Conservation (phyloP, 2,888 invertebrate genomes). For the Andrena trimmerana region DNA sequence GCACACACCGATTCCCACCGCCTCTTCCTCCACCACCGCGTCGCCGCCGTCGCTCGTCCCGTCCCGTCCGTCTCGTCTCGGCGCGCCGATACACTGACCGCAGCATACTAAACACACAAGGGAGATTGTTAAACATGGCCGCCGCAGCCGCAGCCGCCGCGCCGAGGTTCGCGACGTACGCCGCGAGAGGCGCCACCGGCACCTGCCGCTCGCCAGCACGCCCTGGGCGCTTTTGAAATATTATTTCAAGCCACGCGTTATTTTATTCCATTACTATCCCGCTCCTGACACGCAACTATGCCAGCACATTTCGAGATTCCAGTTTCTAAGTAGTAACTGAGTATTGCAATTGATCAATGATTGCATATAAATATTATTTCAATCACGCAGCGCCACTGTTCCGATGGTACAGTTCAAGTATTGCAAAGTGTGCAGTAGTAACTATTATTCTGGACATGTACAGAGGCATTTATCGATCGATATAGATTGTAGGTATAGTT, state of each 20-base stretch:
- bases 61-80: conserved; percentile 61
- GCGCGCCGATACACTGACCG: conserved; percentile 79
- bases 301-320: too few species aligned
- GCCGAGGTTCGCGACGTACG: conserved; percentile 51
- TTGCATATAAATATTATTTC: too few species aligned
- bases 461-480: too few species aligned
- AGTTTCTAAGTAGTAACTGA: too few species aligned
- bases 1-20: conserved; percentile 69
- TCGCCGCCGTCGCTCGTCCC: conserved; percentile 67
- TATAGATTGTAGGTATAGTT: too few species aligned
- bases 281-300: too few species aligned
- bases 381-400: too few species aligned
- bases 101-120: conserved; percentile 80
- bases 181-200: conserved; percentile 41
- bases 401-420: too few species aligned
- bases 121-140: conserved; percentile 80
- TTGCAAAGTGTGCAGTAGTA: too few species aligned
- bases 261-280: neutral
- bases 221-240: neutral
- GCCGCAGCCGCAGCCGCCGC: conserved; percentile 54
- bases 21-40: conserved; percentile 65
- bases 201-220: neutral
- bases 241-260: neutral
- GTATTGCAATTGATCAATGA: too few species aligned
- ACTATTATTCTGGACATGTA: too few species aligned